Evolutionary conservation across 2,113 vertebrate genomes (phyloP).

Genomic region (Nerophis lumbriciformis): DNA sequence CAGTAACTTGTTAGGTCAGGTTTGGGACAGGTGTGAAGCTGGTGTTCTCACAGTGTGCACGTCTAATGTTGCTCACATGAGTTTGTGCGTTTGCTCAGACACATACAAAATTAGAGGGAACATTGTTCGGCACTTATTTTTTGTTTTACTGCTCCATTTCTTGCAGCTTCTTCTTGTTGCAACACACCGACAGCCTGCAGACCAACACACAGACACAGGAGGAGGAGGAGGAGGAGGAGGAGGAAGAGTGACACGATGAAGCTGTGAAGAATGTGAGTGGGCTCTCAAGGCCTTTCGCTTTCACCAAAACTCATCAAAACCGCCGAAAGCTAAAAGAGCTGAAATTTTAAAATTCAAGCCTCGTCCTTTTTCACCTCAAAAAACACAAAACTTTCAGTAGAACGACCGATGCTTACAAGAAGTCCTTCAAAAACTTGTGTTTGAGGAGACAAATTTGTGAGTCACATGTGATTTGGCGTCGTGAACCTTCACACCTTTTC

Average conservation of each 20-base stretch:
- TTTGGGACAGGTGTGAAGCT: too few species aligned
- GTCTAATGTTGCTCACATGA: too few species aligned
- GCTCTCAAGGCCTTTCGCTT: background rate
- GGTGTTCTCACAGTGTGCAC: too few species aligned
- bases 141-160: background rate
- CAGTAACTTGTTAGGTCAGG: too few species aligned
- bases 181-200: background rate
- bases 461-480: background rate
- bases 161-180: background rate
- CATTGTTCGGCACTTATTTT: background rate
- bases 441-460: constrained; percentile 1
- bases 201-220: background rate
- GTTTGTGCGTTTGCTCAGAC: too few species aligned
- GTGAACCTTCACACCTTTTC: background rate
- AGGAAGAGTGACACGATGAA: constrained; percentile 3
- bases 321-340: background rate
- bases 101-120: too few species aligned
- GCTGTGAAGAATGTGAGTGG: constrained; percentile 3
- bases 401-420: background rate
- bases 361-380: background rate
- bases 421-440: background rate
- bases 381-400: background rate
- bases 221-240: constrained; percentile 6
- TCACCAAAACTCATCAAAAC: background rate
- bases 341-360: background rate